Base-by-base conservation (phyloP, 2,888 invertebrate genomes). In the Didymodactylos carnosus region DNA sequence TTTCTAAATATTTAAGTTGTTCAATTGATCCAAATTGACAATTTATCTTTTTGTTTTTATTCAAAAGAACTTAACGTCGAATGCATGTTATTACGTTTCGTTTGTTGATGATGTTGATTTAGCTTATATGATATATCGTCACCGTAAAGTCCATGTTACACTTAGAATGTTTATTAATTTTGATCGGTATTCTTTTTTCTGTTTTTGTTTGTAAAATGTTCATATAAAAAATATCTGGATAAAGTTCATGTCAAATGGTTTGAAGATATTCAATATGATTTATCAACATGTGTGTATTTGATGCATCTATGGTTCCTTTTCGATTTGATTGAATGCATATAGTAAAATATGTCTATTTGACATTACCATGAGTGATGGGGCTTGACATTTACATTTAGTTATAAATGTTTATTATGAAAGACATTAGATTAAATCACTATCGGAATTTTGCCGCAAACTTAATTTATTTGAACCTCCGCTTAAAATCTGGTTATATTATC, bases 221-320 rank as follows among this genome's bases (percentile, higher is more conserved):
- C n/a, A n/a, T 7, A 29, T 25, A 27, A 4, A 25, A 25, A 43
- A 5, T 41, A 3, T 46, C 35, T 35, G 43, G 88, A 89, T 72
- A 88, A 95, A 87, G 93, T 95, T 10, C 88, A 91, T 19, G 91
- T 98, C 8, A 98, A 98, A 85, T 95, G 95, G 93, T 88, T 98
- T 71, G 98, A 98, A 87, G 97, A 90, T 0, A 87, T 97, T 75
- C 98, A 99, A 84, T 91, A 90, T 16, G 89, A 88, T 72, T 85
- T 99, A 39, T 98, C 98, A 0, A n/a, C n/a, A 95, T 99, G 95
- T 95, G 95, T 81, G 86, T 92, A 76, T 88, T 89, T 72, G 98
- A 91, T 27, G 95, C 91, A 0, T 86, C 95, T 75, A 92, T 94
- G 86, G 97, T 95, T 16, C 91, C 94, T 3, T 85, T 89, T 19